Base-by-base conservation (phyloP, 92 coral and sea anemone genomes). In the Bergia puertoricense region DNA sequence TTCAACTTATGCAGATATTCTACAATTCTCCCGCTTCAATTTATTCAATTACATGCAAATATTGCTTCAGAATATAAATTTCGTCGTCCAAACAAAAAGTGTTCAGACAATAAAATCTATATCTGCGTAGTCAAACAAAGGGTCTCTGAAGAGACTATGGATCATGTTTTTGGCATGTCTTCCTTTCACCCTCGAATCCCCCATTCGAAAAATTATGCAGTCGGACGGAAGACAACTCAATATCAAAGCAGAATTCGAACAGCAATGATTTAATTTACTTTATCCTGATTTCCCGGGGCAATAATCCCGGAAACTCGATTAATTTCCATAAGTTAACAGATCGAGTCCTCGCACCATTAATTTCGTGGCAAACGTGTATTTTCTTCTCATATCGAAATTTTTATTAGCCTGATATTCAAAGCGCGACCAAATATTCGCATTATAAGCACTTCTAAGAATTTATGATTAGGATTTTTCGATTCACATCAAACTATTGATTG, bases 301-400 rank as follows among this genome's bases (percentile, higher is more conserved):
- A 51, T 18, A 39, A 40, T 50, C 54, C 68, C 68, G 73, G 73
- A 81, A 56, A 81, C 72, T 56, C 73, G 16, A 56, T 30, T 81
- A 81, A 81, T 81, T 81, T 81, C 85, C 85, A 81, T 81, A 81
- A 57, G 85, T 59, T 38, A 59, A 81, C 38, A 81, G 85, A 54
- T 81, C 23, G 69, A 81, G n/a, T 59, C 71, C 73, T 51, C 48
- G 85, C 43, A 80, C 50, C 46, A 6, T 15, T 76, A 41, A 71
- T 20, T 23, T n/a, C 38, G 43, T 72, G 30, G 41, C 77, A 74
- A 74, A 39, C 1, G 77, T 74, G 45, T 74, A 74, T 74, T 74
- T 74, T 74, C 43, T 74, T 74, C 30, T 30, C 30, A 30, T 30
- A 30, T 30, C 30, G 30, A 30, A 30, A 30, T 30, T 74, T 38